Percentiles rank a stretch among this genome's conserved stretches.
phyloP scores from a whole-genome alignment of 2,113 vertebrate species.

The Fregetta grallaria region DNA sequence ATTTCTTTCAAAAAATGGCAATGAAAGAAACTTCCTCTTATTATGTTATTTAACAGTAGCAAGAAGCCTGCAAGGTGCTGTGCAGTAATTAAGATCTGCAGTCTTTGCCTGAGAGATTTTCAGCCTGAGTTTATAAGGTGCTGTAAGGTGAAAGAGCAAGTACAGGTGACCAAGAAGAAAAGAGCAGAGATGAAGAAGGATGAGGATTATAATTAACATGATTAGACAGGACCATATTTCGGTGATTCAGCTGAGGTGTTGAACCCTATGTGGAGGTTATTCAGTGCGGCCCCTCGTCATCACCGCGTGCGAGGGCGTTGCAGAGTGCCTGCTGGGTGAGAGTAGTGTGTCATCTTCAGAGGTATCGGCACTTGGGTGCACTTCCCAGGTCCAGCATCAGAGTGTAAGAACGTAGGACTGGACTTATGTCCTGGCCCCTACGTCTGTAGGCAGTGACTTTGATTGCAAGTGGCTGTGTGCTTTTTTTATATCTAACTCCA shows the following conservation, averaged over 20 bases:
- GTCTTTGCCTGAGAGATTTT: background rate
- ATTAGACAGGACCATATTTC: background rate
- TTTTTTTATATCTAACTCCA: background rate
- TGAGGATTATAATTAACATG: constrained; percentile 35
- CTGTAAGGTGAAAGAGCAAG: constrained; percentile 39
- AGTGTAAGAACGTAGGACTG: rapidly evolving
- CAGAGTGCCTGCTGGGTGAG: background rate
- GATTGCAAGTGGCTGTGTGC: background rate
- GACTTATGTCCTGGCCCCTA: background rate
- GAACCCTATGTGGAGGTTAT: background rate
- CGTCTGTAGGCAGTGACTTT: background rate
- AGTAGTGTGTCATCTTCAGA: background rate
- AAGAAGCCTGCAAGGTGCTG: background rate
- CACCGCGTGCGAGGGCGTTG: rapidly evolving
- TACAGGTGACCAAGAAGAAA: constrained; percentile 1
- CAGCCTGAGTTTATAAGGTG: constrained; percentile 22
- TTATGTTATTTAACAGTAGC: background rate
- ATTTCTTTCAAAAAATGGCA: background rate
- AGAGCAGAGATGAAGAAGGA: constrained; percentile 22
- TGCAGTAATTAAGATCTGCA: background rate
- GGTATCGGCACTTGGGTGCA: background rate
- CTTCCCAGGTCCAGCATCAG: background rate
- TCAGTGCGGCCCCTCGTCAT: background rate
- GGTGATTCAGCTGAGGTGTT: constrained; percentile 31
- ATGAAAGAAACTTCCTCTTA: background rate